Evolutionary conservation across 2,888 invertebrate genomes (phyloP).

Genomic region (Drosophila subquinaria): DNA sequence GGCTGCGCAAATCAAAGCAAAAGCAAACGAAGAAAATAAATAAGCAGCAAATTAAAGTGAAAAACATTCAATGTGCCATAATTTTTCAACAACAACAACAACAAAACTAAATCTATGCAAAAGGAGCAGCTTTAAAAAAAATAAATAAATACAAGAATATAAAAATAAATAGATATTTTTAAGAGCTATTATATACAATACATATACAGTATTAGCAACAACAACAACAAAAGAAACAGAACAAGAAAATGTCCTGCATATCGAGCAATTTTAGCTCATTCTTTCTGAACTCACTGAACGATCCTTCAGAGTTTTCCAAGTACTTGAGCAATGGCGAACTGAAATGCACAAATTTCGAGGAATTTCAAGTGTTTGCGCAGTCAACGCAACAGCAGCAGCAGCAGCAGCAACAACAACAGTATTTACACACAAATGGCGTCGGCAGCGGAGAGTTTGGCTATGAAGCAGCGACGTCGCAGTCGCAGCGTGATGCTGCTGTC

Average conservation of each 20-base stretch:
- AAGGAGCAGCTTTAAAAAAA: conserved; percentile 71
- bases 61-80: conserved; percentile 67
- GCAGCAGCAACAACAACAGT: conserved; percentile 69
- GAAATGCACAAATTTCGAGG: conserved; percentile 84
- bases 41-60: conserved; percentile 30
- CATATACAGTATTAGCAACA: conserved; percentile 70
- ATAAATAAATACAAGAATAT: conserved; percentile 19
- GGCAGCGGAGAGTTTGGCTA: conserved; percentile 53
- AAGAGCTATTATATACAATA: conserved; percentile 47
- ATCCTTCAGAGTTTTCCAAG: conserved; percentile 85
- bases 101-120: conserved; percentile 44
- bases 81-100: conserved; percentile 47
- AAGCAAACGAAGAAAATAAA: conserved; percentile 40
- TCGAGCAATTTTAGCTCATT: conserved; percentile 86
- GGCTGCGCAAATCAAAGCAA: conserved; percentile 53
- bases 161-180: conserved; percentile 29
- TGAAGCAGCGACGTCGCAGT: conserved; percentile 49
- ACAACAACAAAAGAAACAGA: conserved; percentile 35
- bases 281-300: conserved; percentile 85
- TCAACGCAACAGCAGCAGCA: conserved; percentile 55
- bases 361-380: conserved; percentile 83
- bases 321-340: conserved; percentile 85
- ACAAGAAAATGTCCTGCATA: conserved; percentile 84
- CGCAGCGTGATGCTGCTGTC: conserved; percentile 39
- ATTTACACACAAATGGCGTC: conserved; percentile 72